phyloP scores from a whole-genome alignment of 2,797 vertebrate species.

The Cercopithecus diana region DNA sequence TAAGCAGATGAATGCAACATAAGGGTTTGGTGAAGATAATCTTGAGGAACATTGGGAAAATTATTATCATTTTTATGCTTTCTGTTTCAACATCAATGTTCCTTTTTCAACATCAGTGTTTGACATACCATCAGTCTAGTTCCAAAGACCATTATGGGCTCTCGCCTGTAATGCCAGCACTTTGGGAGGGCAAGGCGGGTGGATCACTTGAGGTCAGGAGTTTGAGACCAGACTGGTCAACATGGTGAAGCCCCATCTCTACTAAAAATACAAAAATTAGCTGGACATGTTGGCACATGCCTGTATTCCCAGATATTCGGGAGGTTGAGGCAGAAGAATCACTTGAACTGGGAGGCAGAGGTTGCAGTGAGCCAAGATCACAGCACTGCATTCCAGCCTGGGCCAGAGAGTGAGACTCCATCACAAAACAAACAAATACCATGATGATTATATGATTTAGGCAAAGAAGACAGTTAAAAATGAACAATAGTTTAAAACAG shows the following conservation, averaged over 20 bases:
- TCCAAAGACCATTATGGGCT: not conserved
- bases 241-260: not conserved
- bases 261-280: not conserved
- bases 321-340: not conserved
- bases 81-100: not conserved
- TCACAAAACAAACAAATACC: not conserved
- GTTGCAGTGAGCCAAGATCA: not conserved
- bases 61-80: not conserved
- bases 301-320: not conserved
- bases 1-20: not conserved
- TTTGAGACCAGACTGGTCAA: not conserved
- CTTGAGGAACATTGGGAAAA: not conserved
- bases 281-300: not conserved
- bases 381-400: not conserved
- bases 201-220: not conserved
- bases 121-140: not conserved
- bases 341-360: not conserved
- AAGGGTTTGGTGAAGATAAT: not conserved
- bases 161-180: not conserved
- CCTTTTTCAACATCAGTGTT: not conserved
- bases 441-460: not conserved
- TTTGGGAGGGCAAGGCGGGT: not conserved
- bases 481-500: not conserved
- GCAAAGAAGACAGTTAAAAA: not conserved
- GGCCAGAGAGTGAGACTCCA: not conserved